Evolutionary conservation across 2,113 vertebrate species (phyloP).

Genomic region (Sorex araneus): DNA sequence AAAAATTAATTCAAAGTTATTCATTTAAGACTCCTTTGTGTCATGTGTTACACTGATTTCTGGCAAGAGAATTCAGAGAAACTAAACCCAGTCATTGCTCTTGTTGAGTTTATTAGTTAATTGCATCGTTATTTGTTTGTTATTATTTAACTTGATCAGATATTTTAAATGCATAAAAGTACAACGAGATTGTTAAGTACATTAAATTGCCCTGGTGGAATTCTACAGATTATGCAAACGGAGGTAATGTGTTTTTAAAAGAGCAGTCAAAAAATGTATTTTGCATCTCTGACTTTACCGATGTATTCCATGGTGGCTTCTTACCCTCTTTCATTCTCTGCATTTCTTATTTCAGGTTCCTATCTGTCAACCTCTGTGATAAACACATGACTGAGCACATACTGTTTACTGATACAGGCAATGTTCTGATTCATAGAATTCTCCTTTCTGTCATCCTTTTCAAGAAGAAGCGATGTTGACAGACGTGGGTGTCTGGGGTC

Average conservation of each 20-base stretch:
- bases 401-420: constrained; percentile 33
- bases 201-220: neutral
- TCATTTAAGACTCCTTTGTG: neutral
- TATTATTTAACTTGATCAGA: neutral
- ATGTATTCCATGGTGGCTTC: neutral
- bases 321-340: constrained; percentile 2
- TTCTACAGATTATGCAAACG: neutral
- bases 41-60: neutral
- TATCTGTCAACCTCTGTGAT: constrained; percentile 46
- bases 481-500: neutral
- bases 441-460: constrained; percentile 61
- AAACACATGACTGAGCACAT: constrained; percentile 40
- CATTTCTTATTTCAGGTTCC: constrained; percentile 29
- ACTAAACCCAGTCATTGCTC: neutral
- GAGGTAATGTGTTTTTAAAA: neutral
- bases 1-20: neutral
- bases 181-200: neutral
- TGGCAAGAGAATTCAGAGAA: neutral
- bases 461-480: constrained; percentile 39
- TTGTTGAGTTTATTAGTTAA: neutral
- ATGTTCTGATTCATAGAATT: constrained; percentile 44
- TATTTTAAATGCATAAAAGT: neutral
- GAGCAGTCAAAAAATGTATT: neutral
- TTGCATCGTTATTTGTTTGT: neutral
- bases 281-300: constrained; percentile 21